These are phyloP conservation scores for Agapornis canus DNA, from an alignment of 2,797 vertebrate genomes.

Conservation along the genomic window DNA sequence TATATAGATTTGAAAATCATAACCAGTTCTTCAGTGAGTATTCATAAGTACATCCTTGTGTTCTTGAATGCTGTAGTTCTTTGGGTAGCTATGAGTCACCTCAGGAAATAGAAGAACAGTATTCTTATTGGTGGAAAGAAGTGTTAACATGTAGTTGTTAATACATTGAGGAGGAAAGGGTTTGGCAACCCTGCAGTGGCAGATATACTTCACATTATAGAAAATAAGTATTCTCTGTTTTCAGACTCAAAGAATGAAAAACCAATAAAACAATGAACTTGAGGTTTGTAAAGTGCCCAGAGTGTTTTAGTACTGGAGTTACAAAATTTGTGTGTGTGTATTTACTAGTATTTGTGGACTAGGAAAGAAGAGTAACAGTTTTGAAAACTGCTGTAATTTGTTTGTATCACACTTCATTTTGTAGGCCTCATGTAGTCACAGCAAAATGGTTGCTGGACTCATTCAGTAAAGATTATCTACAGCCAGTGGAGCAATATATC, in stretches of 20 bases:
- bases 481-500: constrained; percentile 85
- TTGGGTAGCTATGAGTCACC: background rate
- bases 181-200: background rate
- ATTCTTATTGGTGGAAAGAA: background rate
- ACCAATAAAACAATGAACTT: background rate
- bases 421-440: constrained; percentile 90
- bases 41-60: background rate
- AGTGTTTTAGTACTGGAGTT: background rate
- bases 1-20: background rate
- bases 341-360: background rate
- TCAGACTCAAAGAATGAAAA: background rate
- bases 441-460: constrained; percentile 92
- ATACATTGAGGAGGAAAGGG: background rate
- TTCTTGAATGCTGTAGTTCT: background rate
- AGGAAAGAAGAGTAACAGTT: background rate
- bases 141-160: background rate
- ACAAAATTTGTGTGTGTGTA: background rate
- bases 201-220: background rate
- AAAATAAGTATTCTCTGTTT: background rate
- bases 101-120: background rate
- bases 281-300: background rate
- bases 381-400: background rate
- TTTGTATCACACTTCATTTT: background rate
- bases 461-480: constrained; percentile 84
- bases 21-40: background rate